Base-by-base conservation (phyloP, 1,140 invertebrate genomes). In the Trichomalopsis sarcophagae region DNA sequence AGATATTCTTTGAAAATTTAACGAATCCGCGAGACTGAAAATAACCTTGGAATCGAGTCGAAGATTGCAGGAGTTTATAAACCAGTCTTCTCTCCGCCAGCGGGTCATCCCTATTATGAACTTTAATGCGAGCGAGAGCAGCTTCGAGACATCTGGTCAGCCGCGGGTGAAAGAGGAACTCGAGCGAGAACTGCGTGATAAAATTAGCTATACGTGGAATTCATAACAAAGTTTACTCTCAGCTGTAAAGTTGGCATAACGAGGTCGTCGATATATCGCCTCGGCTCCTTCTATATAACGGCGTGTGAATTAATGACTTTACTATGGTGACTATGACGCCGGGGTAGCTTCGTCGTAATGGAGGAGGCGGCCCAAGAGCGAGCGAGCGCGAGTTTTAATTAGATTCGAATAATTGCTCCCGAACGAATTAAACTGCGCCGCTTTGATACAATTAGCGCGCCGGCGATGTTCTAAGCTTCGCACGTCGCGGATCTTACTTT, bases 321-420 rank as follows among this genome's bases (percentile, higher is more conserved):
- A 83, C 78, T 82, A 62, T 81, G 71, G 84, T 81, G 74, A 40
- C 33, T 79, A 33, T 55, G 21, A 69, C 62, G 33, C 23, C 44
- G n/a, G n/a, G 21, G n/a, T 11, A n/a, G 50, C 36, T 27, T 82
- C 50, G n/a, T 82, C 50, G n/a, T 33, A 55, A 55, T 44, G 10
- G 81, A 66, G 10, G 81, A 66, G 55, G 55, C 71, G 40, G 75
- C 36, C 33, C 69, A 9, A 30, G 69, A 75, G 78, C 27, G 1
- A 75, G 78, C 73, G 3, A 79, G 80, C 82, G 78, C 82, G 87
- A 90, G 89, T 90, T 90, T 91, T 88, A 90, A 91, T 91, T 90
- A 90, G 89, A 89, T 88, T 88, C 84, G 84, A 89, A 87, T 88
- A 90, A 90, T 89, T 88, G 83, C 88, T 82, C 50, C 78, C 71